These are phyloP conservation scores for Melanerpes aurifrons DNA, from an alignment of 2,113 vertebrate species.

Conservation along the genomic window DNA sequence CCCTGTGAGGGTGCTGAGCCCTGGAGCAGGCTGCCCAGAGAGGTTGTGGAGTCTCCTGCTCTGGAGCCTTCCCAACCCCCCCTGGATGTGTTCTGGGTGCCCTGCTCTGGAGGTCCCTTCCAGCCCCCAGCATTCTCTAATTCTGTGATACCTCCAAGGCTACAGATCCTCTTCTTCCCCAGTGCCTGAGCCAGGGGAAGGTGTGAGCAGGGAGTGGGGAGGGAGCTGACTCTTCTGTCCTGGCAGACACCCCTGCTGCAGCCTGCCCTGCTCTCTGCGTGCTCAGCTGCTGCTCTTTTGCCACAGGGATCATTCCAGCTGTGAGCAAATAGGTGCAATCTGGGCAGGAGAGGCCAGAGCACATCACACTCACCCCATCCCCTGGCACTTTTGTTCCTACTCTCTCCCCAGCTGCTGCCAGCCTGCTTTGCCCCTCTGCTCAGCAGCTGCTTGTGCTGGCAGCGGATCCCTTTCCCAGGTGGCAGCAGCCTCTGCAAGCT, in stretches of 20 bases:
- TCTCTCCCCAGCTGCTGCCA: neutral
- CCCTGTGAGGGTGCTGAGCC: too few relatives aligned
- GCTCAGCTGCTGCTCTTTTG: neutral
- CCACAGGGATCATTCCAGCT: neutral
- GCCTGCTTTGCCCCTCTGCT: neutral
- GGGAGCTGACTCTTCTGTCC: neutral
- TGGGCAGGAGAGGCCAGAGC: neutral
- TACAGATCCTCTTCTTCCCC: neutral
- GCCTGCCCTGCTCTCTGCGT: neutral
- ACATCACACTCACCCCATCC: accelerated
- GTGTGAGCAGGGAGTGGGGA: neutral
- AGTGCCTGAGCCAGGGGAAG: neutral
- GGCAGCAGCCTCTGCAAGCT: neutral
- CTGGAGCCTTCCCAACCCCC: too few relatives aligned
- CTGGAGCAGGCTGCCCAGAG: too few relatives aligned
- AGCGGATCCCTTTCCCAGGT: neutral
- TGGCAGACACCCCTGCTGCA: neutral
- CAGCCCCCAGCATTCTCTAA: too few relatives aligned
- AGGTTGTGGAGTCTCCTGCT: too few relatives aligned
- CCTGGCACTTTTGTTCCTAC: too few relatives aligned
- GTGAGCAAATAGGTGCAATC: neutral
- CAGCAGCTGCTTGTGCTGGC: too few relatives aligned
- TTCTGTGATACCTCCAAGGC: too few relatives aligned
- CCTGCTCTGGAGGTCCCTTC: too few relatives aligned
- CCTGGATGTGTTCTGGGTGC: too few relatives aligned